Base-by-base conservation (phyloP, 2,797 vertebrate genomes). In the Botia almorhae region DNA sequence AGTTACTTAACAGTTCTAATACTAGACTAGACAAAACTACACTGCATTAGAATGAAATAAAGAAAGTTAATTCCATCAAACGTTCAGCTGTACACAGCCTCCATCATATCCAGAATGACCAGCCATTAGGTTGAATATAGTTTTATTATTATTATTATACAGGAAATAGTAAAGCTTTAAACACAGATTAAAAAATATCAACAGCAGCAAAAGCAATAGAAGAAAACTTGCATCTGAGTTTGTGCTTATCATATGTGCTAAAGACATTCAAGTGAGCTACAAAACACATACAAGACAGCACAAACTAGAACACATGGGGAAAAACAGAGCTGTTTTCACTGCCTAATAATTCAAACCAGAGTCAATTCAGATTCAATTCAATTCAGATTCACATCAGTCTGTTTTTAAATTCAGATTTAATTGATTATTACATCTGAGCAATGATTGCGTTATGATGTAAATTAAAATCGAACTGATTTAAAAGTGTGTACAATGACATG, bases 121-220 rank as follows among this genome's bases (percentile, higher is more conserved):
- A 63, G 23, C 16, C 60, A 33, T 78, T 60, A 56, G 1, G 48
- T 36, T 56, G n/a, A 83, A 71, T 74, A 69, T 70, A 56, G 0
- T 23, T 80, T 83, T 83, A 82, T 76, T 63, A 29, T 92, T 89
- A 87, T 92, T 90, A 87, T 46, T 2, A 10, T 86, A 60, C 73
- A 89, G 78, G 85, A 83, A 33, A 78, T 91, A 86, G 79, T 90
- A 83, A 88, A 90, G 91, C 89, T 86, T 91, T 90, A 91, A 93
- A 92, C 90, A 92, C 83, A 84, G 75, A 90, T 87, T 39, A 48
- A 83, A 93, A 93, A 92, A 84, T 87, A 76, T 87, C 90, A 87
- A 91, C 88, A 90, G 92, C 91, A 92, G 89, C 91, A 90, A 87
- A 92, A 92, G 91, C 89, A 88, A 79, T 81, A 84, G 78, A 76